Evolutionary conservation across 1,140 invertebrate species (phyloP).

Genomic region (Zaprionus gabonicus): DNA sequence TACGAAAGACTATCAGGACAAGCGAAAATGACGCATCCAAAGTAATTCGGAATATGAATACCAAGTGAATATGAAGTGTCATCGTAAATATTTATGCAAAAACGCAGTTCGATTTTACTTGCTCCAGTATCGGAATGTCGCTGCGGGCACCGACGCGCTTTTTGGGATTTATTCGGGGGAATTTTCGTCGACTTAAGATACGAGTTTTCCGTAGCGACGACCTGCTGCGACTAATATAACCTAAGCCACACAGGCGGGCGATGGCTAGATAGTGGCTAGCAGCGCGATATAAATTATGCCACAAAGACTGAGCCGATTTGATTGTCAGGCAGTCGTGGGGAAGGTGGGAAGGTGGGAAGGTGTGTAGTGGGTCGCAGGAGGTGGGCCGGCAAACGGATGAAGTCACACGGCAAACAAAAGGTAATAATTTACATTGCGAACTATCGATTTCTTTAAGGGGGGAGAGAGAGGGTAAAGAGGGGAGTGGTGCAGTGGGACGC

Average conservation of each 20-base stretch:
- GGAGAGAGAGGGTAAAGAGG: slow-evolving; percentile 13
- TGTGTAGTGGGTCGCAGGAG: no score
- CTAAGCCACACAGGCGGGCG: slow-evolving; percentile 10
- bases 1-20: background rate
- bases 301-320: slow-evolving; percentile 45
- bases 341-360: no score
- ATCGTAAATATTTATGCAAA: slow-evolving; percentile 22
- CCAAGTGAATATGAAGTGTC: background rate
- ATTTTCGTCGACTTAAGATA: slow-evolving; percentile 52
- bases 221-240: slow-evolving; percentile 52
- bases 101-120: slow-evolving; percentile 13
- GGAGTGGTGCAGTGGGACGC: slow-evolving; percentile 12
- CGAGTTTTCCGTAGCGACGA: slow-evolving; percentile 25
- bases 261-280: slow-evolving; percentile 36
- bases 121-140: slow-evolving; percentile 11
- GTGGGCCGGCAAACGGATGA: slow-evolving; percentile 60
- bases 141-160: background rate
- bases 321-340: slow-evolving; percentile 32
- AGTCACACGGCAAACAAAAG: slow-evolving; percentile 62
- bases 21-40: slow-evolving; percentile 1
- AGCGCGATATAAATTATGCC: slow-evolving; percentile 69
- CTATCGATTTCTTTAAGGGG: slow-evolving; percentile 66
- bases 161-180: background rate
- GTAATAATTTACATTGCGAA: slow-evolving; percentile 79
- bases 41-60: background rate